Percentiles rank a stretch among this genome's conserved stretches.
Evolutionary conservation across 2,888 invertebrate species (phyloP).

Genomic region (Epinotia brunnichana): DNA sequence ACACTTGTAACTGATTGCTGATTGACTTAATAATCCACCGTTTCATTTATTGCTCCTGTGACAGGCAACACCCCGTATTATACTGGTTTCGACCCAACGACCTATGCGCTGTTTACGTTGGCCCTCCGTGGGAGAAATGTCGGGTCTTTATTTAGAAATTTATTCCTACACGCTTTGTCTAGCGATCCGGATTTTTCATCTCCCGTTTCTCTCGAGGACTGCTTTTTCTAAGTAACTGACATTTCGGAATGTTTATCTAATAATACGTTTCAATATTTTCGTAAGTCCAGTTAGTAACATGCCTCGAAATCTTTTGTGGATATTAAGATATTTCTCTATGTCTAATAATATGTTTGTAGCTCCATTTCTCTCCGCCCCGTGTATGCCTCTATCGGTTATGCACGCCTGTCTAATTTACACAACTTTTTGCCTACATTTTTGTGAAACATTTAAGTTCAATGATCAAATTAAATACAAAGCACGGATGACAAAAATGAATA

Average conservation of each 20-base stretch:
- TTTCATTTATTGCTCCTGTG: too few relatives aligned
- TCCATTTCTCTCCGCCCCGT: background rate
- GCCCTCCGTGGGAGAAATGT: constrained; percentile 8
- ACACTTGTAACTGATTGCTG: too few relatives aligned
- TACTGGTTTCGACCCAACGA: background rate
- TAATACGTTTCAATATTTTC: background rate
- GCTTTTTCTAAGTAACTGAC: constrained; percentile 2
- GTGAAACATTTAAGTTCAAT: background rate
- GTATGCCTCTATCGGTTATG: background rate
- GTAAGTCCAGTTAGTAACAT: background rate
- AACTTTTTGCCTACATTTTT: background rate
- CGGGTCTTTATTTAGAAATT: background rate
- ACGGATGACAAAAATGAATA: constrained; percentile 38
- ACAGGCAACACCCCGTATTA: background rate
- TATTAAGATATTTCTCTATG: background rate
- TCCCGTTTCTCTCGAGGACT: background rate
- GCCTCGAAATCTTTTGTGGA: background rate
- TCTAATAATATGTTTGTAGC: background rate
- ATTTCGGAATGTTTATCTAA: background rate
- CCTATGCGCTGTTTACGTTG: constrained; percentile 10
- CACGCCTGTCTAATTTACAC: background rate
- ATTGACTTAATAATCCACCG: background rate
- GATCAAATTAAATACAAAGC: constrained; percentile 38
- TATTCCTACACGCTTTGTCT: constrained; percentile 8
- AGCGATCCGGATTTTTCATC: background rate